Evolutionary conservation across 2,888 invertebrate species (phyloP).

Genomic region (Nomada ferruginata): DNA sequence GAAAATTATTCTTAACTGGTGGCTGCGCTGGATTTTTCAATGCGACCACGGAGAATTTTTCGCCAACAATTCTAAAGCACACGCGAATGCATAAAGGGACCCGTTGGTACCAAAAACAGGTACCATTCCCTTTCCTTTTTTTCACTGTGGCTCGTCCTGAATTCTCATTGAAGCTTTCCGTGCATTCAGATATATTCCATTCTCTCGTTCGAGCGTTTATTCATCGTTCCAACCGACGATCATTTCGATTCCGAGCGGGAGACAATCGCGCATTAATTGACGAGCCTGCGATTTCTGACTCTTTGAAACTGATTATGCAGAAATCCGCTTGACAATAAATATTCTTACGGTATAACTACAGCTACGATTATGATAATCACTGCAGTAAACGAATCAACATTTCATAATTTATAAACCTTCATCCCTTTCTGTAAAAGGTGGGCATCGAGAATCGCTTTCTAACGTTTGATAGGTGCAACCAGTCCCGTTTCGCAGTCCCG

Average conservation of each 20-base stretch:
- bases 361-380: background rate
- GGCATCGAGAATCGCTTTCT: too few relatives aligned
- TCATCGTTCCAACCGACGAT: conserved; percentile 3
- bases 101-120: background rate
- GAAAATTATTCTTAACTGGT: background rate
- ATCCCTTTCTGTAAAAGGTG: background rate
- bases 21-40: background rate
- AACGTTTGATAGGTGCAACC: background rate
- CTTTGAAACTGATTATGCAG: background rate
- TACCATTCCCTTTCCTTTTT: too few relatives aligned
- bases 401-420: background rate
- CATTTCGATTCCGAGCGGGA: conserved; percentile 2
- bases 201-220: conserved; percentile 2
- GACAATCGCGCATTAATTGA: conserved; percentile 14
- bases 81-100: background rate
- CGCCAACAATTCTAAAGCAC: background rate
- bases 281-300: background rate
- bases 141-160: background rate
- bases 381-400: background rate
- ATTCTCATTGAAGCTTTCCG: conserved; percentile 14
- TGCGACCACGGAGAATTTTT: background rate
- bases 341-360: background rate
- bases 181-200: conserved; percentile 27
- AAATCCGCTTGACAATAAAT: background rate
- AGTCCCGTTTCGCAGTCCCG: background rate